Conservation (phyloP, 1,140 invertebrate species). For the Ostrea denselamellosa region DNA sequence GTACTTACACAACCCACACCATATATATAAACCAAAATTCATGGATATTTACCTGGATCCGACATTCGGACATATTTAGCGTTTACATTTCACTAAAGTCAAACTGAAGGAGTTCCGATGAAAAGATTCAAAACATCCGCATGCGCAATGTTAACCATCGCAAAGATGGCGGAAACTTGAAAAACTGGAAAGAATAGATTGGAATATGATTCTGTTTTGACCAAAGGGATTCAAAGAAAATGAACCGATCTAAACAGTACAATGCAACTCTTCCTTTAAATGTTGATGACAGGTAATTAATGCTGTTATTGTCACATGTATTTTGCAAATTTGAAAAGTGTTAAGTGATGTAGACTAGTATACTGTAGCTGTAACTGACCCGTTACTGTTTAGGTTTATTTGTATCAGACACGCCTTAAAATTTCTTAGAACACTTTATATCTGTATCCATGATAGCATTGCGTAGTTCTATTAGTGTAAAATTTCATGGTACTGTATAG, state of each 20-base stretch:
- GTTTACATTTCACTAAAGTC: not conserved
- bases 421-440: too few relatives aligned
- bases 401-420: too few relatives aligned
- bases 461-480: too few relatives aligned
- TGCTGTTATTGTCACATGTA: not conserved
- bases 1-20: too few relatives aligned
- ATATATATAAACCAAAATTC: too few relatives aligned
- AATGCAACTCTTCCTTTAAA: not conserved
- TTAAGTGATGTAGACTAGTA: too few relatives aligned
- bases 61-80: not conserved
- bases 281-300: slow-evolving; percentile 25
- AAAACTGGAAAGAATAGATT: not conserved
- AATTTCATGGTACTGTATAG: too few relatives aligned
- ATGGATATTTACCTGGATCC: not conserved
- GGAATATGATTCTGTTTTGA: not conserved
- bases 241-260: slow-evolving; percentile 1
- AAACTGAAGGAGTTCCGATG: not conserved
- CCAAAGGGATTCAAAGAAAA: not conserved
- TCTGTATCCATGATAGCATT: too few relatives aligned
- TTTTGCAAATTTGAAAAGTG: not conserved
- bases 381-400: too few relatives aligned
- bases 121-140: slow-evolving; percentile 16
- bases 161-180: slow-evolving; percentile 28
- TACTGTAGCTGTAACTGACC: too few relatives aligned
- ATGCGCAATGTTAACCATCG: not conserved